These are phyloP conservation scores for Xyrauchen texanus DNA, from an alignment of 2,113 vertebrate species.

Conservation along the genomic window DNA sequence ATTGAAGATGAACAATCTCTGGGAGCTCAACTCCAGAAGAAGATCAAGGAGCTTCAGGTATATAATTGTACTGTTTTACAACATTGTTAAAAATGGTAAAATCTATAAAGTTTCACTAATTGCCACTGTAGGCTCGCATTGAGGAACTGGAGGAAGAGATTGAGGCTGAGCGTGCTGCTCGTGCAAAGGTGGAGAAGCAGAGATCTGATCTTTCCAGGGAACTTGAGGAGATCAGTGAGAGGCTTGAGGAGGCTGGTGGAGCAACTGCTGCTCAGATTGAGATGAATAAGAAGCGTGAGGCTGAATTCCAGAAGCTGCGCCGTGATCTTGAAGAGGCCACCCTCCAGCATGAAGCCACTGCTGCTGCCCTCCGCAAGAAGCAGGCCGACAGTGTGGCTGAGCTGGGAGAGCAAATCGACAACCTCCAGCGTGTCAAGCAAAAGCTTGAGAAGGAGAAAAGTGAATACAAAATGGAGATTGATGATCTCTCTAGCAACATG, in stretches of 20 bases:
- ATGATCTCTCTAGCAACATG: no score
- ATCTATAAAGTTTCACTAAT: not conserved
- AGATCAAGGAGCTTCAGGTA: conserved; percentile 60
- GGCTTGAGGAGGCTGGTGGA: conserved; percentile 73
- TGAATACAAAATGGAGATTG: no score
- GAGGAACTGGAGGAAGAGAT: conserved; percentile 63
- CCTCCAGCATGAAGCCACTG: conserved; percentile 58
- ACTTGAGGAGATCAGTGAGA: conserved; percentile 89
- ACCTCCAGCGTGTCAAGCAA: no score
- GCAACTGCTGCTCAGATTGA: conserved; percentile 64
- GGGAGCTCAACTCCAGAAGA: conserved; percentile 57
- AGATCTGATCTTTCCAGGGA: conserved; percentile 82
- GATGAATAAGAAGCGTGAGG: conserved; percentile 59
- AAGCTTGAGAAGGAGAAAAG: no score
- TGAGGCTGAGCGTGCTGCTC: conserved; percentile 63
- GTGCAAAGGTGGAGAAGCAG: conserved; percentile 84
- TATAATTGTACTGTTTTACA: not conserved
- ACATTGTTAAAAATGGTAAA: not conserved
- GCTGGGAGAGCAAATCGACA: conserved; percentile 47
- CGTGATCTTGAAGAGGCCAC: conserved; percentile 59
- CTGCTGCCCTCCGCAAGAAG: conserved; percentile 61
- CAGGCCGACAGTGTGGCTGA: conserved; percentile 62
- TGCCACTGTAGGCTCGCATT: conserved; percentile 49
- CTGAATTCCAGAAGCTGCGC: conserved; percentile 61
- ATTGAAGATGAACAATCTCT: conserved; percentile 59